phyloP scores from a whole-genome alignment of 1,140 invertebrate species.

The Colletes gigas region DNA sequence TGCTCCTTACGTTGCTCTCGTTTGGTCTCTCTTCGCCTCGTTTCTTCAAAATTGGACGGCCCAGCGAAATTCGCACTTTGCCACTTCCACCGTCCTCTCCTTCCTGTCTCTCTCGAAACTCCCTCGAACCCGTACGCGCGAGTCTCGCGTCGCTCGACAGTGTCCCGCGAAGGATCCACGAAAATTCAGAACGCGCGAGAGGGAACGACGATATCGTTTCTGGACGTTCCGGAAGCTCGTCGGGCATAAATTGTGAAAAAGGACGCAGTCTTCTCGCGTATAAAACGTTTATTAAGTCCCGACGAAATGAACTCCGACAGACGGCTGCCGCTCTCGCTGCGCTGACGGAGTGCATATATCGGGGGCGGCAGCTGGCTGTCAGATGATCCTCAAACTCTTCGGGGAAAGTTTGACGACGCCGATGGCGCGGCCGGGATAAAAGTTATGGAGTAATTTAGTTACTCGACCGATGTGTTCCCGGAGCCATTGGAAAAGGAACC shows the following conservation, averaged over 20 bases:
- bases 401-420: constrained; percentile 44
- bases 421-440: constrained; percentile 32
- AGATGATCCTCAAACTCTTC: constrained; percentile 43
- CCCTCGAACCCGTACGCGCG: neutral
- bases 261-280: constrained; percentile 45
- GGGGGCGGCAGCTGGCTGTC: constrained; percentile 39
- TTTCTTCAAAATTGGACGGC: constrained; percentile 69
- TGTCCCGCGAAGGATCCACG: neutral
- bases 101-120: neutral
- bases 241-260: constrained; percentile 49
- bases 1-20: constrained; percentile 23
- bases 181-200: constrained; percentile 50
- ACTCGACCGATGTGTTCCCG: constrained; percentile 19
- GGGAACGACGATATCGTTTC: constrained; percentile 38
- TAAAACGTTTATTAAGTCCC: constrained; percentile 66
- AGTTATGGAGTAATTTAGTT: constrained; percentile 61
- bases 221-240: constrained; percentile 31
- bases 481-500: neutral
- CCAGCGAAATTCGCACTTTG: constrained; percentile 49
- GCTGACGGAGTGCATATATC: constrained; percentile 18
- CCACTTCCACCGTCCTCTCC: constrained; percentile 3
- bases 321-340: neutral
- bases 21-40: constrained; percentile 34
- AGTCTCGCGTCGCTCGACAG: neutral
- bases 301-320: constrained; percentile 59